Base-by-base conservation (phyloP, 2,888 invertebrate species). In the Andrena fulva region DNA sequence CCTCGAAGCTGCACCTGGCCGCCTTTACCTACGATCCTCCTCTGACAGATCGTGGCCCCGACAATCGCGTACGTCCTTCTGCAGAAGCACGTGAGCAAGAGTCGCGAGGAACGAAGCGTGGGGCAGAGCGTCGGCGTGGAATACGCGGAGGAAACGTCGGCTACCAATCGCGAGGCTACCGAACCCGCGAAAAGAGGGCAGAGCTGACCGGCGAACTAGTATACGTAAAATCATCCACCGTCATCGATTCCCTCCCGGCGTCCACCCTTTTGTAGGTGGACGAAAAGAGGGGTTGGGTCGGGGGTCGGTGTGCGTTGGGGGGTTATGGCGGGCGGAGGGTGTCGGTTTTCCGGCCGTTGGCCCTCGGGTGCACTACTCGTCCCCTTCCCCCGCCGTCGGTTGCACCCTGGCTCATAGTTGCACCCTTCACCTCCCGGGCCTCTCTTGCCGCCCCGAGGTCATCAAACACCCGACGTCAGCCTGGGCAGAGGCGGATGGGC, bases 391-490 rank as follows among this genome's bases (percentile, higher is more conserved):
- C 82, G 76, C 69, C 82, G 83, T 70, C 83, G 83, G 84, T 82
- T 83, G 88, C 86, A 82, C 85, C 87, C 85, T 87, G 82, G 78
- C 80, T 80, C 85, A 74, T 85, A 82, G 82, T 87, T 78, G 82
- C 86, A 87, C 88, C 85, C 89, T 88, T 85, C 89, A 83, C 87
- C 87, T 89, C 87, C 85, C 88, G 85, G 73, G 84, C 75, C 79
- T 80, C 89, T 85, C 86, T 80, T 60, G 76, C 83, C 80, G 80
- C 86, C 89, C 89, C 89, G 93, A 92, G 93, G 93, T 93, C 93
- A 93, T 93, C 93, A 93, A 93, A 93, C 92, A 93, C 92, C 87
- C 92, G 90, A 93, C 92, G 93, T 93, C 93, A 93, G 92, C 93
- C 91, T 91, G 91, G 88, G 89, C 86, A 89, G 89, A 88, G 87